Base-by-base conservation (phyloP, 2,113 vertebrate species). In the Pelvicachromis taeniatus region DNA sequence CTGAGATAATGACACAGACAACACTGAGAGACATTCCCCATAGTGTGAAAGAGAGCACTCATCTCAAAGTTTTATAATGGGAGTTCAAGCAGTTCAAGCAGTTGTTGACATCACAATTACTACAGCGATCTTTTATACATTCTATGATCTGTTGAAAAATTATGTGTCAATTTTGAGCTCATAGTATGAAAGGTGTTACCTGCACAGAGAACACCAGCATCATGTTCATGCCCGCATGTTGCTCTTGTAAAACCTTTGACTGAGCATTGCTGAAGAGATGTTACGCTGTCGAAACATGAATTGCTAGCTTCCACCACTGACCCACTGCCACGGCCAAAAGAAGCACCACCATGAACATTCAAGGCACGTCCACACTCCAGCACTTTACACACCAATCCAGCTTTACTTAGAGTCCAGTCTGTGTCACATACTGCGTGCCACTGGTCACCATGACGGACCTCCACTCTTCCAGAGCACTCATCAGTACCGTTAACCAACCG, bases 381-480 rank as follows among this genome's bases (percentile, higher is more conserved):
- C 4, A 56, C 16, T 1, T 87, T 79, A 79, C 95, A 96, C 82
- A 94, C 93, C 65, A 81, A 54, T 45, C 86, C n/a, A 4, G 92
- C 92, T 77, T 95, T 93, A 14, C n/a, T 83, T 48, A 81, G 5
- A 17, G 81, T 91, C 95, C 95, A 95, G 73, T 73, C 7, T 19
- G 78, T 3, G 31, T 94, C 90, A 81, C 95, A 95, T 29, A 95
- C 90, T 2, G 94, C 93, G 35, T 91, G 81, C 95, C 95, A 96
- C 4, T 12, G 17, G 0, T 82, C 52, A 0, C 59, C 87, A 7
- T 90, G 17, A 17, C 33, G 86, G 7, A 95, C 85, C 88, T 95
- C 95, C 6, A 96, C 86, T 87, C 94, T 93, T 16, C 95, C 95
- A 54, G 88, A 84, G 75, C 95, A 95, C 13, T 88, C 86, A 19